Conservation (phyloP, 2,888 invertebrate genomes). For the Stomorhina lunata region DNA sequence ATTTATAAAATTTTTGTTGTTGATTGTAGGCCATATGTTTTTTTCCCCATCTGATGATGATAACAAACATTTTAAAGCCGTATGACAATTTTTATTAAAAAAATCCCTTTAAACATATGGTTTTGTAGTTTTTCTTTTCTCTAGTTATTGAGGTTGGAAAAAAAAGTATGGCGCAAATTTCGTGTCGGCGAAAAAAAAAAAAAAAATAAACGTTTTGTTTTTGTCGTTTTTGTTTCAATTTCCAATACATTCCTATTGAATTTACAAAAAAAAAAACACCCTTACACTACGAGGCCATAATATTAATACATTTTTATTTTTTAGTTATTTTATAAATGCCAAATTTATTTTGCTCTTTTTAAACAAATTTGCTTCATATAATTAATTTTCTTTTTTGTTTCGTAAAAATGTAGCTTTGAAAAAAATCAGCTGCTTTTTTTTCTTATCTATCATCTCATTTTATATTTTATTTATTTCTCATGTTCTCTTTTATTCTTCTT, state of each 20-base stretch:
- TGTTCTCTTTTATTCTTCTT: conserved; percentile 27
- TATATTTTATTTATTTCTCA: conserved; percentile 26
- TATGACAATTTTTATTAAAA: conserved; percentile 44
- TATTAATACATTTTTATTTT: conserved; percentile 15
- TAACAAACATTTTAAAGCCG: conserved; percentile 46
- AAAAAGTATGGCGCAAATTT: conserved; percentile 54
- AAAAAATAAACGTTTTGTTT: conserved; percentile 60
- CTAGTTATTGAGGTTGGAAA: background rate
- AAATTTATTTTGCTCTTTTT: background rate
- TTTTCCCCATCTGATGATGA: conserved; percentile 41
- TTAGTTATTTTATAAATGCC: background rate
- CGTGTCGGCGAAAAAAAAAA: conserved; percentile 19
- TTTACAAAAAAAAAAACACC: conserved; percentile 17
- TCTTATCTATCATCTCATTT: conserved; percentile 28
- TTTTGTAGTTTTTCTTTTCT: too few relatives aligned
- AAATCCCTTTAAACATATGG: conserved; percentile 10
- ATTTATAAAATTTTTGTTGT: conserved; percentile 39
- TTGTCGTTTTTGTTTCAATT: conserved; percentile 63
- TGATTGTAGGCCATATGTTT: conserved; percentile 54
- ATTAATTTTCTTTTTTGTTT: background rate
- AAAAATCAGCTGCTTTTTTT: conserved; percentile 55
- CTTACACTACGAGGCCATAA: conserved; percentile 1
- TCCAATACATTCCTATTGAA: conserved; percentile 35
- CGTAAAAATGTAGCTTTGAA: background rate
- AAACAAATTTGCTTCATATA: background rate